Evolutionary conservation across 1,140 invertebrate species (phyloP), one percentile per base, ranked within the genome.

Genomic region (Neocloeon triangulifer): DNA sequence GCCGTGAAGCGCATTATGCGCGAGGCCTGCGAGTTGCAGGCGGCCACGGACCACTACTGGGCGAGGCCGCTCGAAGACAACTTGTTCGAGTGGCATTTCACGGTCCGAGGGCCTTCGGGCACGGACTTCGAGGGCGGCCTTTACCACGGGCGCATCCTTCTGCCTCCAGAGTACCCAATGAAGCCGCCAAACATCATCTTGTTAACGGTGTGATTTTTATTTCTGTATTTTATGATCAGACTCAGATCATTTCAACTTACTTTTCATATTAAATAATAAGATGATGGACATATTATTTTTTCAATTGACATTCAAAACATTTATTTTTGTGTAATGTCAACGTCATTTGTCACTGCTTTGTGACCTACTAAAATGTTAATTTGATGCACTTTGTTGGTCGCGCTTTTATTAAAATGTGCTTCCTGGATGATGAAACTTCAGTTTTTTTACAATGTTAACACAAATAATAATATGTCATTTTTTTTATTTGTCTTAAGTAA

Each of bases 61-160:
- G 88, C 86, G 14, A 71, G 72, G 43, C 89, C 89, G 16, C 51
- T 95, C 12, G 85, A 95, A 51, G 86, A 94, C 45, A 95, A 95
- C 58, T 53, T 96, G 17, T 96, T 95, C 58, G 89, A 96, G 51
- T 95, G 91, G 91, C 91, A 96, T 56, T 96, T 95, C 52, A 95
- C 89, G 0, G 72, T 95, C 6, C 61, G 76, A 47, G 88, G 88
- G 9, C 82, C 85, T 17, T 63, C 65, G 19, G 77, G 74, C 4
- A 74, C 79, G 0, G 85, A 89, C 25, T 94, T 89, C 57, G 77
- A 82, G 41, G 74, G 70, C 35, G 86, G 86, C 20, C 59, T 88
- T 36, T 92, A 91, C 50, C 86, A 92, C 56, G 86, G 80, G 16
- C 62, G 88, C 41, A 94, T 96, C 49, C 56, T 91, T 31, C 58